Evolutionary conservation across 2,888 invertebrate species (phyloP), one percentile per base, ranked within the genome.

Genomic region (Diarsia dahlii): DNA sequence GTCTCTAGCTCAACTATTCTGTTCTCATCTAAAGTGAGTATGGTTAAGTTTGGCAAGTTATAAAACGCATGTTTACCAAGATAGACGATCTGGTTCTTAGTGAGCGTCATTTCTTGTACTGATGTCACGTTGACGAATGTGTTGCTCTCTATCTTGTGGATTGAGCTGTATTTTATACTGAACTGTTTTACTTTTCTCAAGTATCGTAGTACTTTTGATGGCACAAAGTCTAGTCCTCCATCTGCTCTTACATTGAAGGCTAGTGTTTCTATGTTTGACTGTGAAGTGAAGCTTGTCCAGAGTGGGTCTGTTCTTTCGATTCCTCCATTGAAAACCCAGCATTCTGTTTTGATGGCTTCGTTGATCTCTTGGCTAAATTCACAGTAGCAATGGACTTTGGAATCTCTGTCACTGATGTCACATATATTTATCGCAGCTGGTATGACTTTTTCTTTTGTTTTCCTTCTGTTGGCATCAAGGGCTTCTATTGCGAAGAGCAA

Each of bases 71-170:
- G 97, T 90, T 97, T 97, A 82, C 97, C 97, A 87, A 99, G 92
- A 1, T 96, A 94, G 75, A 97, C 95, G 76, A 99, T 98, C 87
- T 97, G 97, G 93, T 98, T 98, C 84, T 98, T 97, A 23, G 97
- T 97, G 79, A 98, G 94, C 34, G 97, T 97, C 89, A 98, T 97
- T 86, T 98, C 97, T 86, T 97, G 97, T 54, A 98, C 93, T 34
- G 97, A 97, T 0, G 98, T 97, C 45, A 98, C 93, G 91, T 98
- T 98, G n/a, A 97, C 97, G 90, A 99, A 98, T 0, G 98, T 97
- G 91, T 97, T 97, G 28, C 98, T 97, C 70, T 97, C 97, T 65
- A 98, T 96, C 54, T 97, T 97, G 78, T 97, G 96, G 87, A 98
- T 97, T 52, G 97, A 97, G 18, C 98, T 98, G 92, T 98, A 98